Conservation (phyloP, 2,888 invertebrate species). For the Coenonympha arcania region DNA sequence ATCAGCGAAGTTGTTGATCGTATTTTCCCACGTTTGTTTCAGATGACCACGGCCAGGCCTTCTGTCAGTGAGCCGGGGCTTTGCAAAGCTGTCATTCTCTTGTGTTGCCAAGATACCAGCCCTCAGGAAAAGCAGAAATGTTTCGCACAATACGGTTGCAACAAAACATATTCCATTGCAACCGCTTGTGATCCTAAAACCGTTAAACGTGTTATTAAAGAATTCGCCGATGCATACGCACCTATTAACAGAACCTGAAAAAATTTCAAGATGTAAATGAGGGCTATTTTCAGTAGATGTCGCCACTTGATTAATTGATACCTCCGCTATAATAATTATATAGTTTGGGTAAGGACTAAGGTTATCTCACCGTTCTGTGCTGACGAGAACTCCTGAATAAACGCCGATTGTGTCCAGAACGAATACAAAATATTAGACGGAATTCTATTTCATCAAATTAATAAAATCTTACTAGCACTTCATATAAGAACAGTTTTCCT, state of each 20-base stretch:
- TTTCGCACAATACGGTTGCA: conserved; percentile 45
- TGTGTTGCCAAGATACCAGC: conserved; percentile 42
- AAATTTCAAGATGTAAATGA: background rate
- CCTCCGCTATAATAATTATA: too few relatives aligned
- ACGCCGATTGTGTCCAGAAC: too few relatives aligned
- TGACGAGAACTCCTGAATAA: too few relatives aligned
- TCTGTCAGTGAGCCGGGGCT: conserved; percentile 31
- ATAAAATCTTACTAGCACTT: too few relatives aligned
- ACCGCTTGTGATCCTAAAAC: conserved; percentile 38
- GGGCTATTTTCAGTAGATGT: too few relatives aligned
- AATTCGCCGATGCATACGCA: conserved; percentile 43
- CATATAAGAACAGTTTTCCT: too few relatives aligned
- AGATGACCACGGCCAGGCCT: conserved; percentile 27
- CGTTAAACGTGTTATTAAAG: conserved; percentile 39
- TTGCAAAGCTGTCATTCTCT: conserved; percentile 51
- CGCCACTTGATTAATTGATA: too few relatives aligned
- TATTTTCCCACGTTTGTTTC: conserved; percentile 9
- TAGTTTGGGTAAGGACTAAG: too few relatives aligned
- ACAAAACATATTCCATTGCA: conserved; percentile 32
- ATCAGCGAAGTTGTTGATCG: background rate
- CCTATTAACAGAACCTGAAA: conserved; percentile 8
- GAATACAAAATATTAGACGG: too few relatives aligned
- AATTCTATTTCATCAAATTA: too few relatives aligned
- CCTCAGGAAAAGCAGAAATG: conserved; percentile 36
- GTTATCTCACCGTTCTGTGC: too few relatives aligned